Evolutionary conservation across 2,113 vertebrate genomes (phyloP), one percentile per base, ranked within the genome.

Genomic region (Pica pica): DNA sequence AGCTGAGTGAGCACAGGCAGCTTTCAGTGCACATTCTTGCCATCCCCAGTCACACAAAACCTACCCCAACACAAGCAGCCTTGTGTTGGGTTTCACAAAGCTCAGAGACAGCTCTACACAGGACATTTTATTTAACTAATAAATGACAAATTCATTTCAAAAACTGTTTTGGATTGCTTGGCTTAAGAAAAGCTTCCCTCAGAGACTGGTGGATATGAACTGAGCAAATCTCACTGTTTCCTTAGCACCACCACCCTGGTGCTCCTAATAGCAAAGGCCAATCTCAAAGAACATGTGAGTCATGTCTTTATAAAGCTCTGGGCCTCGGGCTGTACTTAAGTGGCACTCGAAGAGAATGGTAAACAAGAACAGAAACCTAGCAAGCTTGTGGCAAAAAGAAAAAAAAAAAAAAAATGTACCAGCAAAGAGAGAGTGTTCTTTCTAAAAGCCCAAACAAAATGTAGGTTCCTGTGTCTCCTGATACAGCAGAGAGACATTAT

Each of bases 1-100:
- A 42, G 3, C 28, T 1, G 1, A 53, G 60, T 6, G 60, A 22
- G 3, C 4, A n/a, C 0, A 2, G 35, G 2, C 63, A 69, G 49
- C 19, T 61, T n/a, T 44, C 5, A 74, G 16, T 6, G 28, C 20
- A 14, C 20, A 3, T 21, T 27, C 63, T 12, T 35, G 23, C 21
- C 57, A 42, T 19, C 14, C 80, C 41, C 70, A 31, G n/a, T 8
- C 56, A 16, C 19, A 10, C 4, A 10, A 52, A 90, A 30, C 7
- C 2, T 19, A 41, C 35, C 30, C 50, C 27, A 27, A 14, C 12
- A 10, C 20, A 11, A 20, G 21, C 44, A 81, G 42, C 13, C 56
- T 61, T 21, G 7, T 2, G 6, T 2, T 79, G 42, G 42, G 13
- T 17, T 70, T 83, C 67, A 49, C 39, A 71, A 46, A 75, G 13